These are phyloP conservation scores for Heterohyrax brucei DNA, from an alignment of 2,797 vertebrate genomes.

Conservation along the genomic window DNA sequence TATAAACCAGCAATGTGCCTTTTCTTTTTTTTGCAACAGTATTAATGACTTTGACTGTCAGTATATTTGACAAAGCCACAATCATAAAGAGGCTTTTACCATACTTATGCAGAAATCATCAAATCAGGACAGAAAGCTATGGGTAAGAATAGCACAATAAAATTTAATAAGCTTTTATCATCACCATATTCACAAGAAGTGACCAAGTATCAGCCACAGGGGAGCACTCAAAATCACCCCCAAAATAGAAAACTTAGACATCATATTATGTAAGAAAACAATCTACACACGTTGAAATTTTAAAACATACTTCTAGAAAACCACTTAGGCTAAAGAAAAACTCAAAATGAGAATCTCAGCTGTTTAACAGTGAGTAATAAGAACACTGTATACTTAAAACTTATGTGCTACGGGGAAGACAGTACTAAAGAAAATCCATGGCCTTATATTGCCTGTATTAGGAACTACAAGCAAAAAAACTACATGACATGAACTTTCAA, in stretches of 20 bases:
- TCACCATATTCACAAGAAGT: conserved; percentile 8
- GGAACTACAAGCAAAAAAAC: conserved; percentile 41
- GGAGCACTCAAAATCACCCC: neutral
- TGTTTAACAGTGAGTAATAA: conserved; percentile 29
- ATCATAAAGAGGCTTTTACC: neutral
- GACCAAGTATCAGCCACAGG: neutral
- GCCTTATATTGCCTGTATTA: neutral
- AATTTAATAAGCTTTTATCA: neutral
- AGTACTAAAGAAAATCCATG: neutral
- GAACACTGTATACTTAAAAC: neutral
- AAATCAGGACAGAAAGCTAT: neutral
- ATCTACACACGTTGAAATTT: neutral
- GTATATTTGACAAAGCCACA: conserved; percentile 24
- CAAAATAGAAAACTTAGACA: neutral
- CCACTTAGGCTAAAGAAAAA: conserved; percentile 3
- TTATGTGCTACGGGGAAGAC: neutral
- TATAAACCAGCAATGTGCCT: neutral
- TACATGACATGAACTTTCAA: neutral
- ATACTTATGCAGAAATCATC: conserved; percentile 29
- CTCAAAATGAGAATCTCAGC: neutral
- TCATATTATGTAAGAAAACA: conserved; percentile 28
- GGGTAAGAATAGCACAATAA: neutral
- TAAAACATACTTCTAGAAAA: conserved; percentile 8
- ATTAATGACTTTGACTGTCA: neutral
- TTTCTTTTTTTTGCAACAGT: conserved; percentile 1